phyloP scores from a whole-genome alignment of 2,797 vertebrate genomes.

The Typhlichthys eigenmanni region DNA sequence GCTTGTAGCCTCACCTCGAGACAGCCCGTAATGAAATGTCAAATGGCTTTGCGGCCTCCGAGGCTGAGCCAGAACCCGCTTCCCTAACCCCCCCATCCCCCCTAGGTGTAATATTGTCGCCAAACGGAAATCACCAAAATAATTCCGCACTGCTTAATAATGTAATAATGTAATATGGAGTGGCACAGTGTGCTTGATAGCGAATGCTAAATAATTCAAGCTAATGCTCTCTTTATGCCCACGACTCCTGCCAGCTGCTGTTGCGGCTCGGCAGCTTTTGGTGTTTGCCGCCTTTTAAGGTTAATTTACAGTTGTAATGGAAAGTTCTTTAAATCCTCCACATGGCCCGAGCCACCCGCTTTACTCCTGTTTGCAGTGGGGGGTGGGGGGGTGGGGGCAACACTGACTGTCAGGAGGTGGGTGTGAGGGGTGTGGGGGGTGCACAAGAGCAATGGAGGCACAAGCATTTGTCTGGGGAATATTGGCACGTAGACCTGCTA shows the following conservation, averaged over 20 bases:
- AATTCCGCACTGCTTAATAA: constrained; percentile 50
- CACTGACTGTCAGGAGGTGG: no score
- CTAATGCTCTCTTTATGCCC: constrained; percentile 40
- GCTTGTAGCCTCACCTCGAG: constrained; percentile 42
- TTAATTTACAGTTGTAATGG: constrained; percentile 16
- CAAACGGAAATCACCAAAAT: constrained; percentile 25
- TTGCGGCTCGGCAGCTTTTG: constrained; percentile 19
- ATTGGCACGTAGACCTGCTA: not conserved
- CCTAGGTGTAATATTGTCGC: constrained; percentile 27
- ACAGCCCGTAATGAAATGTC: constrained; percentile 43
- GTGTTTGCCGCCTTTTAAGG: constrained; percentile 21
- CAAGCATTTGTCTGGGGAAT: not conserved
- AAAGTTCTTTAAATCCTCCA: constrained; percentile 1
- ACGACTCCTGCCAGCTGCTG: constrained; percentile 24
- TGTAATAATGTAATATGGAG: constrained; percentile 57
- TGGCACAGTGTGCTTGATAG: constrained; percentile 28
- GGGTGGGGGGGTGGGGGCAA: no score
- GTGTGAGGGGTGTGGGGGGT: not conserved
- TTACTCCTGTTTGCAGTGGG: no score
- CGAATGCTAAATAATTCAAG: constrained; percentile 63
- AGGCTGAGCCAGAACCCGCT: constrained; percentile 35
- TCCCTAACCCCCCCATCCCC: constrained; percentile 20
- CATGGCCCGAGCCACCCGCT: no score
- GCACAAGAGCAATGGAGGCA: not conserved
- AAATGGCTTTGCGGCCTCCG: constrained; percentile 23